A percentile compares a stretch with the other conserved stretches of the same genome.
Evolutionary conservation across 2,113 vertebrate species (phyloP).

Genomic region (Sturnira hondurensis): DNA sequence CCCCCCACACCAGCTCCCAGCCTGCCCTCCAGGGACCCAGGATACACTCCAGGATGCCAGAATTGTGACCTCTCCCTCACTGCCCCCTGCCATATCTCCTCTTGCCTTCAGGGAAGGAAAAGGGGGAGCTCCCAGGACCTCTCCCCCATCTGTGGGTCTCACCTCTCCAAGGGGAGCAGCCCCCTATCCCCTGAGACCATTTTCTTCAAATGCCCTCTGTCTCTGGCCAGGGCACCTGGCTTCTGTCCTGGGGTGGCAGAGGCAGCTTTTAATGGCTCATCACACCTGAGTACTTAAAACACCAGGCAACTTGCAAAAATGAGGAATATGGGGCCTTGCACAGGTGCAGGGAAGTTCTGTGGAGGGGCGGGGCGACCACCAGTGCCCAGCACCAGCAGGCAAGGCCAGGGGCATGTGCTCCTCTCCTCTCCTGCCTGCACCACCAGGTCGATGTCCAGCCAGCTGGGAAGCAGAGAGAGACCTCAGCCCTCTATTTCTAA

Average conservation of each 20-base stretch:
- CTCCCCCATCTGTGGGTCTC: background rate
- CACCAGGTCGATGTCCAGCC: background rate
- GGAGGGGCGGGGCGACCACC: background rate
- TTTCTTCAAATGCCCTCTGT: background rate
- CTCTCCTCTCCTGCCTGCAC: no score
- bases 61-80: background rate
- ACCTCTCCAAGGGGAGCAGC: background rate
- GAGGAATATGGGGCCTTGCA: background rate
- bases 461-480: background rate
- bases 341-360: background rate
- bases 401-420: background rate
- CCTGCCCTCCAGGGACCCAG: background rate
- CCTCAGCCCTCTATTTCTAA: background rate
- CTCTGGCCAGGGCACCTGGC: background rate
- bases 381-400: accelerated
- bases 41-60: background rate
- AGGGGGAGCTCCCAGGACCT: background rate
- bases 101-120: background rate
- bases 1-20: background rate
- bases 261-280: background rate
- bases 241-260: background rate
- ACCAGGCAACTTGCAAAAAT: background rate
- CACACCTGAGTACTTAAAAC: background rate
- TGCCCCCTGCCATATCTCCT: background rate
- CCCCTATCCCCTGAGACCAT: background rate